Evolutionary conservation across 2,113 vertebrate species (phyloP).

Genomic region (Chionis minor): DNA sequence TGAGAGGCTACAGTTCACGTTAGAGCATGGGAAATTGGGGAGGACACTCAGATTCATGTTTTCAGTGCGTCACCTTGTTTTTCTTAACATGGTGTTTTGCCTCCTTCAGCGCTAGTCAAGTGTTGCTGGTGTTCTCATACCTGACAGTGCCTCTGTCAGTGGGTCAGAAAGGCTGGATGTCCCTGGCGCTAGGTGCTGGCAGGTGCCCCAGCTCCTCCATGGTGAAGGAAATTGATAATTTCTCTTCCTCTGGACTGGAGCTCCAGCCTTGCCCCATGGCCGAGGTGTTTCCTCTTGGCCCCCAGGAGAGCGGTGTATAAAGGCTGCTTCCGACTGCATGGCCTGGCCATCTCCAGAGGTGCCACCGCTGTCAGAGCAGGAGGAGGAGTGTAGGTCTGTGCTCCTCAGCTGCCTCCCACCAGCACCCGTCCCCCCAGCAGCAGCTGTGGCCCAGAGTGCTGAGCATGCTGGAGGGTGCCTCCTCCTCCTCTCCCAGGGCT

Average conservation of each 20-base stretch:
- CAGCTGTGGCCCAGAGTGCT: neutral
- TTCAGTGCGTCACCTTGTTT: neutral
- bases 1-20: neutral
- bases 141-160: neutral
- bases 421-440: neutral
- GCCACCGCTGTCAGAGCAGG: neutral
- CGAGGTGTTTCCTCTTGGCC: neutral
- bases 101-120: neutral
- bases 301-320: rapidly evolving
- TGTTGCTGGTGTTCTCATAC: neutral
- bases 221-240: neutral
- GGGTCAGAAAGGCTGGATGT: neutral
- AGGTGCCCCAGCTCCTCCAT: neutral
- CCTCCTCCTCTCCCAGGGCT: neutral
- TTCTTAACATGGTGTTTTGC: neutral
- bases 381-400: neutral
- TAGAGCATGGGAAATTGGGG: neutral
- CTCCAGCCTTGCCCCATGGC: neutral
- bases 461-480: neutral
- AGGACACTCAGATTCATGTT: neutral
- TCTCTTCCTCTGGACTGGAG: neutral
- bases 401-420: neutral
- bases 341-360: neutral
- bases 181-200: neutral
- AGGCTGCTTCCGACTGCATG: neutral